Base-by-base conservation (phyloP, 1,140 invertebrate species). In the Archivesica marissinica region DNA sequence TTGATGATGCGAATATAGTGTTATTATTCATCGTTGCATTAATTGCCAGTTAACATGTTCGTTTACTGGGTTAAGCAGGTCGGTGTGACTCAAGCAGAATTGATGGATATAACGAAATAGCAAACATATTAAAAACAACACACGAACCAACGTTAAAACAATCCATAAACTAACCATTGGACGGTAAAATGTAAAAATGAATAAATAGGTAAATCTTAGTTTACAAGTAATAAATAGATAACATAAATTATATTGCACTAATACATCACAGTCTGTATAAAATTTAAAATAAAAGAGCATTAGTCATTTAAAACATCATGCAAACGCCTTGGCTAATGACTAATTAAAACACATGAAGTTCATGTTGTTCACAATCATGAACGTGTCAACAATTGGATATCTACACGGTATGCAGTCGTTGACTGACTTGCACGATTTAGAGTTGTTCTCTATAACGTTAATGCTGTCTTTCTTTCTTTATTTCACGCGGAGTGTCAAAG, bases 251-350 rank as follows among this genome's bases (percentile, higher is more conserved):
- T 64, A 64, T 64, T 64, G 59, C 59, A 64, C 59, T 13, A 9
- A 35, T 35, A 64, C 15, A 64, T 64, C 59, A 64, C 59, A 64
- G 59, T 64, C 30, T 35, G 3, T 64, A 20, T 64, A 64, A 64
- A 64, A 35, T 64, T 64, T 13, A 64, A 64, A 64, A n/a, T n/a
- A n/a, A n/a, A n/a, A n/a, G n/a, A n/a, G n/a, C 59, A 64, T 64
- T 64, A 64, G 59, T 64, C 59, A 64, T 64, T 64, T 25, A 64
- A 35, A 35, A 25, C 59, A 64, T 64, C 30, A 64, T 64, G 11
- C 30, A 64, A 64, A 64, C 59, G 59, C 59, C 59, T 33, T 64
- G 30, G 30, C 59, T 35, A n/a, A 4, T 35, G 2, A 64, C 59
- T 6, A 64, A 64, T 28, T 59, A 6, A 35, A 7, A 64, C 25